Percentiles rank a stretch among this genome's conserved stretches.
Evolutionary conservation across 2,113 vertebrate genomes (phyloP).

Genomic region (Xiphophorus couchianus): DNA sequence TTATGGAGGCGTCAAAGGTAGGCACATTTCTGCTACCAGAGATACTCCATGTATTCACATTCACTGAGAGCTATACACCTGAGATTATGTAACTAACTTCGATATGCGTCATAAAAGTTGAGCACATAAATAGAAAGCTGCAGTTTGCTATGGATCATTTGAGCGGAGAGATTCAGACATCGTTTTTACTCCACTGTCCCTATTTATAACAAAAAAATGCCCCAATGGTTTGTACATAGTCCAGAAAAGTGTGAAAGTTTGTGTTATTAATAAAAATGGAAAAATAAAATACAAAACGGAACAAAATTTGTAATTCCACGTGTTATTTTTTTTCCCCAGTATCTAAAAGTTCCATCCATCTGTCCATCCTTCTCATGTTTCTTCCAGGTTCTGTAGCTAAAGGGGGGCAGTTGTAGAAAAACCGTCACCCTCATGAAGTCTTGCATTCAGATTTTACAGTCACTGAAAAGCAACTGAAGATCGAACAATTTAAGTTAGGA

Average conservation of each 20-base stretch:
- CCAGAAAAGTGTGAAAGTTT: too few relatives aligned
- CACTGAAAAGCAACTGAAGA: neutral
- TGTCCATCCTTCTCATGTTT: too few relatives aligned
- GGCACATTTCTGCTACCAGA: neutral
- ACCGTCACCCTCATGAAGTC: too few relatives aligned
- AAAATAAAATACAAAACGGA: too few relatives aligned
- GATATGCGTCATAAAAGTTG: too few relatives aligned
- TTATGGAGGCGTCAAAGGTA: constrained; percentile 95
- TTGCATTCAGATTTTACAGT: neutral
- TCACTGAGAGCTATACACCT: neutral
- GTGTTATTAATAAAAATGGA: too few relatives aligned
- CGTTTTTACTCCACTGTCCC: neutral
- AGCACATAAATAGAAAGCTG: neutral
- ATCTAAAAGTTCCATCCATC: too few relatives aligned
- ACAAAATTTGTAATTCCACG: too few relatives aligned
- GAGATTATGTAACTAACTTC: neutral
- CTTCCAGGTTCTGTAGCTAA: neutral
- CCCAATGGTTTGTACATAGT: too few relatives aligned
- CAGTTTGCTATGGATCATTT: too few relatives aligned
- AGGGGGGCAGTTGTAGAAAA: neutral
- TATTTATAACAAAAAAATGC: neutral
- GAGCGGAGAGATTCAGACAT: neutral
- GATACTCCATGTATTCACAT: neutral
- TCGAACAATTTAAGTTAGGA: neutral
- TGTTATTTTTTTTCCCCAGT: too few relatives aligned